A percentile compares a stretch with the other conserved stretches of the same genome.
These are phyloP conservation scores for Empidonax traillii DNA, from an alignment of 2,113 vertebrate species.

Conservation along the genomic window DNA sequence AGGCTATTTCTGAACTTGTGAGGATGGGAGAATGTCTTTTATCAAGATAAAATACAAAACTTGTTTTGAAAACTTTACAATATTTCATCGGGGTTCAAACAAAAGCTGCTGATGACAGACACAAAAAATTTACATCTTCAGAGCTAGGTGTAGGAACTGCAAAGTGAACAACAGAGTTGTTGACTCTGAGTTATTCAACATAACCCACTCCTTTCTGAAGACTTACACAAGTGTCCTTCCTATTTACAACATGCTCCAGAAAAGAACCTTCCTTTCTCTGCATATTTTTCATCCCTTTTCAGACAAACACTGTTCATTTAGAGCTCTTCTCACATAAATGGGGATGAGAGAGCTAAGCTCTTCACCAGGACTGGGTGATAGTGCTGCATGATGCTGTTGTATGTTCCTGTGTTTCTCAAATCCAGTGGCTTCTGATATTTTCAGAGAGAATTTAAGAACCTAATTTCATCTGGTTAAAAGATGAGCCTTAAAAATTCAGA, in stretches of 20 bases:
- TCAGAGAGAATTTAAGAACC: neutral
- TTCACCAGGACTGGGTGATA: neutral
- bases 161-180: neutral
- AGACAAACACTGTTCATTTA: neutral
- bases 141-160: neutral
- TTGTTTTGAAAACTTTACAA: constrained; percentile 60
- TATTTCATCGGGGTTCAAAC: constrained; percentile 51
- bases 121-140: constrained; percentile 37
- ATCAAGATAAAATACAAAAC: constrained; percentile 51
- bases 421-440: neutral
- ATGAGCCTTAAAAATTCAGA: neutral
- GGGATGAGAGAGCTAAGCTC: neutral
- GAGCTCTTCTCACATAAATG: neutral
- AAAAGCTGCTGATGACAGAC: constrained; percentile 45
- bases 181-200: constrained; percentile 6
- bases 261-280: neutral
- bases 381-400: neutral
- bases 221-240: neutral
- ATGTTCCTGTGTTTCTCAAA: neutral
- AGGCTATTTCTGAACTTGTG: constrained; percentile 43
- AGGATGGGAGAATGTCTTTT: constrained; percentile 34
- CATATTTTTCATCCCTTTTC: neutral
- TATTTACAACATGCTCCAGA: neutral
- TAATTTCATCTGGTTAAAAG: neutral
- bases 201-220: neutral